Base-by-base conservation (phyloP, 2,888 invertebrate species). In the Diarsia dahlii region DNA sequence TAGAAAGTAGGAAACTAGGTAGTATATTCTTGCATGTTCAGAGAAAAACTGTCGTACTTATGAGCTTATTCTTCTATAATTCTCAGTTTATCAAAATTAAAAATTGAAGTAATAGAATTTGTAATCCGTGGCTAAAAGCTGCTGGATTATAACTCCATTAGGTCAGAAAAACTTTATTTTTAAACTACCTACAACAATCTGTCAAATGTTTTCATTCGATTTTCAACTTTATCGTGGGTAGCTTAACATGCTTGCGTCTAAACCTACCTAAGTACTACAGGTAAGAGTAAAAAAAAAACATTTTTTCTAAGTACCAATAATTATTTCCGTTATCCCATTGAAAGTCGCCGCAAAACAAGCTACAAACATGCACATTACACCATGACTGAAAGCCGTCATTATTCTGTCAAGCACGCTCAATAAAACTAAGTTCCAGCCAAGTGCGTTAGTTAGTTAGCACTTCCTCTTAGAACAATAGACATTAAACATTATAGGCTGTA, bases 401-500 rank as follows among this genome's bases (percentile, higher is more conserved):
- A 83, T 5, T n/a, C 67, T n/a, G 71, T 74, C 82, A 73, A 71
- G 68, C 56, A 68, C 60, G 46, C 28, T 78, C 79, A 74, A 78
- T 74, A 68, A 78, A 78, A 66, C 50, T 39, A 68, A 73, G 76
- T 76, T 77, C 72, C 50, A 52, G 18, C 6, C 56, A 76, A 80
- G 72, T 73, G 56, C 67, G 67, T 66, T 70, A 68, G 81, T 74
- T 81, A 78, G 72, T 84, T 87, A 83, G 81, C 71, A 83, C 85
- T 88, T 88, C 85, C 84, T 87, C 81, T 81, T 39, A 82, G 88
- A 89, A 90, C 90, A 90, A 90, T 89, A 85, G 84, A 80, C 78
- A 79, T 77, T 86, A 74, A 84, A 82, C 64, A 71, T 69, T 74
- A 82, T 71, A 78, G 71, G 72, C 70, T 71, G 74, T 73, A 66